Conservation (phyloP, 2,888 invertebrate species). For the Drosophila crucigera region DNA sequence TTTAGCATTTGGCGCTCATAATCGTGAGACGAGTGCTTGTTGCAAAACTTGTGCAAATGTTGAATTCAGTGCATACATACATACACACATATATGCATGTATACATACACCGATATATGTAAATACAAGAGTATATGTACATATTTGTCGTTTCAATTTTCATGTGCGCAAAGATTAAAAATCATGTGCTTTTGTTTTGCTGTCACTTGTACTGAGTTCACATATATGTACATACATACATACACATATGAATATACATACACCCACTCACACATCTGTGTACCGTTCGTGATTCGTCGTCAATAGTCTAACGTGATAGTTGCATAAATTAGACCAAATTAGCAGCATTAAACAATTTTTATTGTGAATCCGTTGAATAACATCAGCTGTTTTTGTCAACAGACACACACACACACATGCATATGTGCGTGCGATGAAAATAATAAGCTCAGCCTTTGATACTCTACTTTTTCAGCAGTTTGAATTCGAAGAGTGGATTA, state of each 20-base stretch:
- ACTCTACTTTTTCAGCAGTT: background rate
- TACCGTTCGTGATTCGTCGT: background rate
- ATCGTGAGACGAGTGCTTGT: background rate
- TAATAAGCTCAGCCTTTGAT: background rate
- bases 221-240: background rate
- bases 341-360: constrained; percentile 34
- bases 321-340: constrained; percentile 42
- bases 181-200: constrained; percentile 55
- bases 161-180: constrained; percentile 54
- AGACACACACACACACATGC: background rate
- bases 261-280: background rate
- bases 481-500: background rate
- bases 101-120: constrained; percentile 46
- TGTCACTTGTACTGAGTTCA: background rate
- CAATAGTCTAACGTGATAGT: constrained; percentile 1
- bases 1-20: constrained; percentile 2
- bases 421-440: background rate
- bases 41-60: constrained; percentile 1
- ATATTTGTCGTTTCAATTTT: constrained; percentile 52
- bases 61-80: constrained; percentile 1
- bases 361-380: constrained; percentile 29
- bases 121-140: background rate
- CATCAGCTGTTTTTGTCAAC: constrained; percentile 46
- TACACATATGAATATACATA: background rate
- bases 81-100: constrained; percentile 23